Conservation (phyloP, 1,140 invertebrate genomes). For the Nephila pilipes region DNA sequence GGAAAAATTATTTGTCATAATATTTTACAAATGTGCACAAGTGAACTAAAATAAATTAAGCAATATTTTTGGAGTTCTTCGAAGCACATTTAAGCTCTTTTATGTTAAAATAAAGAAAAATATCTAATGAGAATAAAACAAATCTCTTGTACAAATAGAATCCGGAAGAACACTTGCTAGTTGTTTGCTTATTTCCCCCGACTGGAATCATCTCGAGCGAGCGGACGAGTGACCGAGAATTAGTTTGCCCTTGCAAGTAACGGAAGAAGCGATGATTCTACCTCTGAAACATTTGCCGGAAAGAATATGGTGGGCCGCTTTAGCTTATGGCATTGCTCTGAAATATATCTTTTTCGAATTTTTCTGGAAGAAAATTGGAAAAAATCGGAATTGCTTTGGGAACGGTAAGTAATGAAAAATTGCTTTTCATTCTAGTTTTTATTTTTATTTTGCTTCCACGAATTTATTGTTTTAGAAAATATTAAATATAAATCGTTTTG, state of each 20-base stretch:
- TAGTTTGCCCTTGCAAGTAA: background rate
- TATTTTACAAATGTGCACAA: no score
- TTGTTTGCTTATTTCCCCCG: background rate
- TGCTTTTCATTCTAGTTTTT: no score
- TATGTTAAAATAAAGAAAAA: background rate
- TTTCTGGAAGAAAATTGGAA: conserved; percentile 24
- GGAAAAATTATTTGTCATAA: no score
- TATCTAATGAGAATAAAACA: background rate
- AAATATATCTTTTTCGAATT: conserved; percentile 57
- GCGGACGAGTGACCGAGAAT: background rate
- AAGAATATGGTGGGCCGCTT: background rate
- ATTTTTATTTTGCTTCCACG: no score
- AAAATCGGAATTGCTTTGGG: background rate
- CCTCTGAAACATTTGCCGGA: background rate
- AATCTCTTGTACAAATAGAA: background rate
- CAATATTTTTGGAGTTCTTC: no score
- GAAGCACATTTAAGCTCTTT: no score
- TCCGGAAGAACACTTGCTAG: background rate
- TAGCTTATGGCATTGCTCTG: conserved; percentile 10
- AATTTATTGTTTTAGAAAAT: no score
- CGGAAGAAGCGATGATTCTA: conserved; percentile 12
- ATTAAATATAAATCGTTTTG: no score
- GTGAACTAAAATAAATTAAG: no score
- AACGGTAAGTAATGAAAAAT: background rate
- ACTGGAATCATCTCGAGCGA: background rate